Conservation (phyloP, 2,113 vertebrate species). For the Zonotrichia leucophrys region DNA sequence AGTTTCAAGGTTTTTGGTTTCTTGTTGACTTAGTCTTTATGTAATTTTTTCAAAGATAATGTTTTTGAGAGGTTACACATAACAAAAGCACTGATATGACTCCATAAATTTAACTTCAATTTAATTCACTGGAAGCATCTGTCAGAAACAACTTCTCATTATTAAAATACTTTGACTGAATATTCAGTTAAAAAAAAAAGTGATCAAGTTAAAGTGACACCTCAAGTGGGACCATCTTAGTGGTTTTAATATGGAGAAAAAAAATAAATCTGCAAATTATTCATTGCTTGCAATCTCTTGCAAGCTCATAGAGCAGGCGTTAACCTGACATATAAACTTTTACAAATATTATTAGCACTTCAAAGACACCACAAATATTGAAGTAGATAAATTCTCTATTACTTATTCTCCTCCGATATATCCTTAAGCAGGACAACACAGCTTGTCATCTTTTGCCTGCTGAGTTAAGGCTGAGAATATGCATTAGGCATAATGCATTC, state of each 20-base stretch:
- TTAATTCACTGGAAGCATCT: background rate
- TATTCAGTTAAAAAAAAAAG: background rate
- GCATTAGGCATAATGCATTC: background rate
- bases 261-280: background rate
- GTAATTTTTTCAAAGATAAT: background rate
- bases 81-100: background rate
- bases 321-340: background rate
- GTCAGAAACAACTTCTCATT: background rate
- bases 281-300: background rate
- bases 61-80: background rate
- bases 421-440: conserved; percentile 7
- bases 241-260: background rate
- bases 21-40: background rate
- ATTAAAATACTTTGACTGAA: background rate
- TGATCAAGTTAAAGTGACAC: background rate
- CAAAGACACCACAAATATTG: conserved; percentile 16
- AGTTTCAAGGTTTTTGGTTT: background rate
- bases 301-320: background rate
- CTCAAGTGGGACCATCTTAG: background rate
- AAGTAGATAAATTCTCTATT: background rate
- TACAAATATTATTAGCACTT: conserved; percentile 5
- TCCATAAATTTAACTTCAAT: background rate
- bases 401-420: background rate
- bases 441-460: background rate
- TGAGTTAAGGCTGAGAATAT: background rate